Conservation (phyloP, 1,140 invertebrate genomes). For the Saxidomus purpurata region DNA sequence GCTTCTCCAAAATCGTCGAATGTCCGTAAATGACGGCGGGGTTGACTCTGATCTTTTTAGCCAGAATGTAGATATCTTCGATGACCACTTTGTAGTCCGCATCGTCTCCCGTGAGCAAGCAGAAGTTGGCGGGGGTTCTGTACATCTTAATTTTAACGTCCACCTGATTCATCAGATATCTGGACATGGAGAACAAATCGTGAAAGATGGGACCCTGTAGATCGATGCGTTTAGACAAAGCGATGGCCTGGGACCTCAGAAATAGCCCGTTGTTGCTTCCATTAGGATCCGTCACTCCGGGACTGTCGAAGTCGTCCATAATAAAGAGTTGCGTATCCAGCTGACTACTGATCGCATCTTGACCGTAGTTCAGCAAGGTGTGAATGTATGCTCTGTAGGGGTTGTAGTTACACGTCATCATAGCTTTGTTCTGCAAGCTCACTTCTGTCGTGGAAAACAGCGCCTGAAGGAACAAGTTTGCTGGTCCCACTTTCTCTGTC, state of each 20-base stretch:
- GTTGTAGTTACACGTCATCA: slow-evolving; percentile 45
- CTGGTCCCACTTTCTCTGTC: slow-evolving; percentile 49
- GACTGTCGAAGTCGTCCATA: not conserved
- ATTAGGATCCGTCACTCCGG: slow-evolving; percentile 16
- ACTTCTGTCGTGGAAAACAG: slow-evolving; percentile 66
- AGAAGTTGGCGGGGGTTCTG: slow-evolving; percentile 27
- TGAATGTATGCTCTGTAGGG: slow-evolving; percentile 63
- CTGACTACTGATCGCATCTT: not conserved
- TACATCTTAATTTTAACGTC: slow-evolving; percentile 49
- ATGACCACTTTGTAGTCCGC: not conserved
- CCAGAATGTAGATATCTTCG: slow-evolving; percentile 32
- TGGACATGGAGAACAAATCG: slow-evolving; percentile 59
- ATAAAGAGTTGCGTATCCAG: slow-evolving; percentile 10
- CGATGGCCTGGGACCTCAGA: not conserved
- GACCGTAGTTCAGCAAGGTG: not conserved
- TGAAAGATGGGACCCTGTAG: slow-evolving; percentile 5
- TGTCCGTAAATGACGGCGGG: slow-evolving; percentile 32
- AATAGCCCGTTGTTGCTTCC: slow-evolving; percentile 24
- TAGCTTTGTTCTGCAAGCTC: slow-evolving; percentile 47
- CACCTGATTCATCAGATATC: slow-evolving; percentile 60
- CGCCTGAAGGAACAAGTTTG: slow-evolving; percentile 54
- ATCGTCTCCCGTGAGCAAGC: not conserved
- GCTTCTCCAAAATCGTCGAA: slow-evolving; percentile 28
- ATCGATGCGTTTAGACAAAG: not conserved
- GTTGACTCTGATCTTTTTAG: slow-evolving; percentile 31